phyloP scores from a whole-genome alignment of 2,888 invertebrate genomes.

The Lepidocyrtoides sp. region DNA sequence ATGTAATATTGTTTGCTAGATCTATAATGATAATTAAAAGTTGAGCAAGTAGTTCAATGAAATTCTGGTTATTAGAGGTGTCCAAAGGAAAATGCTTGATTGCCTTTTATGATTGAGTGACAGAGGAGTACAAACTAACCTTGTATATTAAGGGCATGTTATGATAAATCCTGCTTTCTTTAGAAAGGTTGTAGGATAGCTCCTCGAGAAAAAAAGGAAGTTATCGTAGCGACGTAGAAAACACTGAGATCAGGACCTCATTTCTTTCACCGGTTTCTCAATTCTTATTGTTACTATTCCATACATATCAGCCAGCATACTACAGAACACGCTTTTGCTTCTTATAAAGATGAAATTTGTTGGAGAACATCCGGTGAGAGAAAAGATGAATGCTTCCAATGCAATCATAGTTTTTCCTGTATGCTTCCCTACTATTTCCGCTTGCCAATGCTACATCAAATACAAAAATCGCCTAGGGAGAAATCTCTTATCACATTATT shows the following conservation, averaged over 20 bases:
- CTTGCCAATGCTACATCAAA: conserved; percentile 41
- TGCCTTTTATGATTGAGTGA: too few relatives aligned
- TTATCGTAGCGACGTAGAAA: not conserved
- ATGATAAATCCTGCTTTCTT: too few relatives aligned
- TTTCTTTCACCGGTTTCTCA: too few relatives aligned
- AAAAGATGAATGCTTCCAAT: conserved; percentile 53
- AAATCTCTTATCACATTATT: conserved; percentile 23
- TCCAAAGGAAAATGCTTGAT: too few relatives aligned
- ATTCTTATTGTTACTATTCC: too few relatives aligned
- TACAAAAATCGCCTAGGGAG: conserved; percentile 15
- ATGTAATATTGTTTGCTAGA: too few relatives aligned
- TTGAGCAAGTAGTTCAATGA: too few relatives aligned
- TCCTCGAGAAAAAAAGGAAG: not conserved
- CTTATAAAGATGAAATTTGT: conserved; percentile 13
- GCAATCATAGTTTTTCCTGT: conserved; percentile 31
- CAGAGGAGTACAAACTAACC: too few relatives aligned
- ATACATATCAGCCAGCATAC: not conserved
- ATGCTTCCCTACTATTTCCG: conserved; percentile 59
- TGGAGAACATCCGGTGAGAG: conserved; percentile 63
- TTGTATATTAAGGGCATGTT: too few relatives aligned
- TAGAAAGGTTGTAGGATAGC: not conserved
- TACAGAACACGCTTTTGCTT: not conserved
- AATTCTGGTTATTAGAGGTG: too few relatives aligned
- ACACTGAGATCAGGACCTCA: not conserved
- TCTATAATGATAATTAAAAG: too few relatives aligned